These are phyloP conservation scores for Linurgus olivaceus DNA, from an alignment of 2,797 vertebrate genomes.

Conservation along the genomic window DNA sequence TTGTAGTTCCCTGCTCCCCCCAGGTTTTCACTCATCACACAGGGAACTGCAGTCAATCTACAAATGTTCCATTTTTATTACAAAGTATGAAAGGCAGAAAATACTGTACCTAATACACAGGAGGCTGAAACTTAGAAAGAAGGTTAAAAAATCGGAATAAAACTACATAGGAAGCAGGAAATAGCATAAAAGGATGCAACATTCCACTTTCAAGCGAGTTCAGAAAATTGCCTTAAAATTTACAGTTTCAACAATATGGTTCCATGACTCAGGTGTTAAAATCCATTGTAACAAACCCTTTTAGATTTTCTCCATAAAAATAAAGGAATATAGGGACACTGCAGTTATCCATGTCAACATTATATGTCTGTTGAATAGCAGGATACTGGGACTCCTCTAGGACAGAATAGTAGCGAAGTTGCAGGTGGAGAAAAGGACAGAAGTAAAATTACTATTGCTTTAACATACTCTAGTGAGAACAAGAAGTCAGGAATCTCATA, in stretches of 20 bases:
- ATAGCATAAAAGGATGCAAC: conserved; percentile 71
- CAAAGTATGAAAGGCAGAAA: conserved; percentile 82
- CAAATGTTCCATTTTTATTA: conserved; percentile 81
- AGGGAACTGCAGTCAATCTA: conserved; percentile 72
- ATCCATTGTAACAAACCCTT: conserved; percentile 70
- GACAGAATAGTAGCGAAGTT: conserved; percentile 38
- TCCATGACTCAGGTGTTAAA: conserved; percentile 70
- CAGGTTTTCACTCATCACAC: conserved; percentile 60
- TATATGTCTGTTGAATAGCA: conserved; percentile 50
- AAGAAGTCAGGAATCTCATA: conserved; percentile 66
- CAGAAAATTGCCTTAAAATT: conserved; percentile 66
- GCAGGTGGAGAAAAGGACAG: conserved; percentile 57
- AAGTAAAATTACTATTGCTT: conserved; percentile 69
- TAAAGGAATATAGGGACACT: conserved; percentile 69
- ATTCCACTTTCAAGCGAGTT: conserved; percentile 69
- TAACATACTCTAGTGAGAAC: conserved; percentile 68
- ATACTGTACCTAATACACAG: conserved; percentile 79
- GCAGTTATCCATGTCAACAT: conserved; percentile 58
- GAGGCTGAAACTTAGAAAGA: conserved; percentile 74
- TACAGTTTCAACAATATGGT: conserved; percentile 66
- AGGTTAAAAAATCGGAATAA: conserved; percentile 70
- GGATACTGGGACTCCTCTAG: conserved; percentile 61
- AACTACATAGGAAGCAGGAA: conserved; percentile 71
- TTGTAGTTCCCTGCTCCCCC: not conserved
- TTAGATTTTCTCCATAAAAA: conserved; percentile 72